Evolutionary conservation across 2,888 invertebrate species (phyloP), one percentile per base, ranked within the genome.

Genomic region (Volucella inanis): DNA sequence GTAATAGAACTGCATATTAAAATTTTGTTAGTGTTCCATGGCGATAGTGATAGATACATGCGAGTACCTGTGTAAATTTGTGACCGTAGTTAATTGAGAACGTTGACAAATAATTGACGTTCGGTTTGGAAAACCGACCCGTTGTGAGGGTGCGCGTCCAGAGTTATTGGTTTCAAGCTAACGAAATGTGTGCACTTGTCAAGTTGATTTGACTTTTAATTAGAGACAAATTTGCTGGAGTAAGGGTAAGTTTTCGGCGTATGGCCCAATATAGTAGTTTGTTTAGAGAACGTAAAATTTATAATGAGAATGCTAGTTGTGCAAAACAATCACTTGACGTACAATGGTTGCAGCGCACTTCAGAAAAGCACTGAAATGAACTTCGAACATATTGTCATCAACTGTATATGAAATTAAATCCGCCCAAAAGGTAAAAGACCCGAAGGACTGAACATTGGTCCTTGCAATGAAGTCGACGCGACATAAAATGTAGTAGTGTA

Each of bases 171-270:
- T 67, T 68, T 62, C 43, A 15, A 8, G 43, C 52, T 57, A n/a
- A 49, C 49, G 38, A 45, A 43, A 10, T 47, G n/a, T 65, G 43
- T 59, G 64, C 15, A 45, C 64, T 59, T 64, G 74, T 70, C 22
- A 18, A 41, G 22, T 57, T 76, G 39, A 59, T 81, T 71, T 15
- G 59, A 70, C 45, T 76, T 76, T 76, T 81, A 81, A 81, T 81
- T 81, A 81, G 47, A 81, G 76, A 71, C 12, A 47, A 71, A 64
- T 76, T 70, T 52, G 31, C 50, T 50, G 31, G 14, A 18, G 2
- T 9, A 14, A 14, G 11, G 22, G 18, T 1, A 15, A 38, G 52
- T n/a, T 57, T 39, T 68, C 31, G 68, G 12, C 49, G 50, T 2
- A 31, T 4, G 11, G 14, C 12, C 45, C 6, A 2, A 43, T n/a